Percentiles rank a stretch among this genome's conserved stretches.
Conservation (phyloP, 2,797 vertebrate species). For the Gobio occitaniae region DNA sequence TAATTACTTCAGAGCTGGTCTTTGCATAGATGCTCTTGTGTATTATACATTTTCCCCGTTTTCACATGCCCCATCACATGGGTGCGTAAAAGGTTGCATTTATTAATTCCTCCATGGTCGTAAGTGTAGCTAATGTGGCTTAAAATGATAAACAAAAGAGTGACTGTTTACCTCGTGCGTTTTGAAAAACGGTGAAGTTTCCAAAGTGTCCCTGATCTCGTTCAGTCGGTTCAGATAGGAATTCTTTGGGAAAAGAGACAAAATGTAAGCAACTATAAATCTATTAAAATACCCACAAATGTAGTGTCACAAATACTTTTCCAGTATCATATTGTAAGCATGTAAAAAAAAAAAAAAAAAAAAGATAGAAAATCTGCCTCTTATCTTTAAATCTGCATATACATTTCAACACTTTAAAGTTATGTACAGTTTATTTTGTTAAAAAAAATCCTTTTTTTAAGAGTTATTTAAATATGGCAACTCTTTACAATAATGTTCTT, state of each 20-base stretch:
- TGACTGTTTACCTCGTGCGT: constrained; percentile 88
- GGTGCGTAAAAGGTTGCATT: not conserved
- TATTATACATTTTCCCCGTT: not conserved
- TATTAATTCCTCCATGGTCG: not conserved
- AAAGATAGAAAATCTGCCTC: not conserved
- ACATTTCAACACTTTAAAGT: not conserved
- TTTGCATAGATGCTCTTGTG: constrained; percentile 1
- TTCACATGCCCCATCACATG: not conserved
- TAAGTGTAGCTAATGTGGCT: not conserved
- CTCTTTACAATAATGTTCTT: not conserved
- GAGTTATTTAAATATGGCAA: not conserved
- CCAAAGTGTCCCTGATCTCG: constrained; percentile 86
- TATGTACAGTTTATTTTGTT: not conserved
- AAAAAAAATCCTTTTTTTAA: not conserved
- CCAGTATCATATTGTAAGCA: not conserved
- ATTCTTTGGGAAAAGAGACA: constrained; percentile 72
- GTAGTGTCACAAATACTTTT: not conserved
- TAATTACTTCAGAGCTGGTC: not conserved
- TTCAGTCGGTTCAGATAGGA: constrained; percentile 87
- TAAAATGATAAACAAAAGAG: not conserved
- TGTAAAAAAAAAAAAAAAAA: not conserved
- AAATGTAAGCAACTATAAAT: not conserved
- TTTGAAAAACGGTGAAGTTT: constrained; percentile 91
- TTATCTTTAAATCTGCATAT: not conserved
- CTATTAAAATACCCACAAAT: not conserved